phyloP scores from a whole-genome alignment of 2,113 vertebrate genomes.

The Dicerorhinus sumatrensis region DNA sequence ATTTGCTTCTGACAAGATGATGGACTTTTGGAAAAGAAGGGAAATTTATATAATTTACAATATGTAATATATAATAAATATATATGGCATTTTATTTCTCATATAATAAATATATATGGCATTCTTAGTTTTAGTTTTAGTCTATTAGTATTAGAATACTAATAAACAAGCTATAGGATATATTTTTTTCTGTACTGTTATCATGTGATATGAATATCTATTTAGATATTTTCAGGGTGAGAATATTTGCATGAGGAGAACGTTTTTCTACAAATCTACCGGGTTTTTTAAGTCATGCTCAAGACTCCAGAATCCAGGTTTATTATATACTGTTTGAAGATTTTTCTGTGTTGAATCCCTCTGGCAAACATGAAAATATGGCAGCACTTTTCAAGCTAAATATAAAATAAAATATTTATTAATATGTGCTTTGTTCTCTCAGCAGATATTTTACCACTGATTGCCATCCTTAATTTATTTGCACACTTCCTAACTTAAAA shows the following conservation, averaged over 20 bases:
- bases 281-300: neutral
- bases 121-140: no score
- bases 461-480: slow-evolving; percentile 11
- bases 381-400: neutral
- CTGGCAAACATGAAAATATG: neutral
- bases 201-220: neutral
- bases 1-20: neutral
- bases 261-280: neutral
- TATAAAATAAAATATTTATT: neutral
- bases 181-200: neutral
- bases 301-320: neutral
- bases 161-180: neutral
- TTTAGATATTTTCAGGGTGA: neutral
- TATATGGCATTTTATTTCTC: neutral
- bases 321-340: neutral
- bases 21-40: neutral
- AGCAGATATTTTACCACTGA: neutral
- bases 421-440: neutral
- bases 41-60: neutral
- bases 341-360: neutral
- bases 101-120: neutral
- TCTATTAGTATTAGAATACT: neutral
- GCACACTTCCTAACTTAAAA: neutral
- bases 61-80: neutral
- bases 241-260: neutral